A percentile compares a stretch with the other conserved stretches of the same genome.
Evolutionary conservation across 2,113 vertebrate genomes (phyloP).

Genomic region (Podarcis muralis): DNA sequence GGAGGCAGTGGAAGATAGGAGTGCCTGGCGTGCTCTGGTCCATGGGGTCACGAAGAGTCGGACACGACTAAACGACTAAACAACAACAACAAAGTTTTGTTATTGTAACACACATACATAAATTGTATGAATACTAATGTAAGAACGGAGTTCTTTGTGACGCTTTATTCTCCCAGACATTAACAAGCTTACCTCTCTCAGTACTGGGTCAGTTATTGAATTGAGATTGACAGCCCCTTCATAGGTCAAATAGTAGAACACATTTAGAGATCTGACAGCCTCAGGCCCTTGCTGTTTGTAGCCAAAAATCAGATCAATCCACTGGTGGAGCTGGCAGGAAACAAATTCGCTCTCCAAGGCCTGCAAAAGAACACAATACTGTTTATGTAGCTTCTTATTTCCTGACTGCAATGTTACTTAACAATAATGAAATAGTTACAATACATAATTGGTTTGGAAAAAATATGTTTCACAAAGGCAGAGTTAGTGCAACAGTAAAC

Average conservation of each 20-base stretch:
- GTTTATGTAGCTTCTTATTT: constrained; percentile 1
- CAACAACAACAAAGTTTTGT: neutral
- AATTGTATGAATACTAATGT: neutral
- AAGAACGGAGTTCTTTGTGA: neutral
- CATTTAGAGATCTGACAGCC: constrained; percentile 90
- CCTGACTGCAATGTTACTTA: neutral
- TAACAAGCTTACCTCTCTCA: constrained; percentile 88
- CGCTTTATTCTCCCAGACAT: neutral
- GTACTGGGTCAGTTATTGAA: constrained; percentile 88
- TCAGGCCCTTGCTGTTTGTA: constrained; percentile 98
- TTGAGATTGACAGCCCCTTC: constrained; percentile 94
- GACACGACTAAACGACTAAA: too few species aligned
- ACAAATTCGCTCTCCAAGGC: constrained; percentile 98
- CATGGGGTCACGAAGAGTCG: too few species aligned
- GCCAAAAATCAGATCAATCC: constrained; percentile 98
- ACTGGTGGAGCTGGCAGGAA: constrained; percentile 98
- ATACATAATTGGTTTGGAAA: neutral
- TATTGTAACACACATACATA: neutral
- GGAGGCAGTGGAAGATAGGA: too few species aligned
- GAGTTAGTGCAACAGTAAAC: too few species aligned
- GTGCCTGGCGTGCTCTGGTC: too few species aligned
- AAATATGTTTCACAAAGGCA: too few species aligned
- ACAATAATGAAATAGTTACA: neutral
- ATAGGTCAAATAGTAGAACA: constrained; percentile 98
- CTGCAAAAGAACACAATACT: constrained; percentile 71